A percentile compares a stretch with the other conserved stretches of the same genome.
Conservation (phyloP, 37 sponge, comb jelly and placozoan genomes). For the Haliclona indistincta region DNA sequence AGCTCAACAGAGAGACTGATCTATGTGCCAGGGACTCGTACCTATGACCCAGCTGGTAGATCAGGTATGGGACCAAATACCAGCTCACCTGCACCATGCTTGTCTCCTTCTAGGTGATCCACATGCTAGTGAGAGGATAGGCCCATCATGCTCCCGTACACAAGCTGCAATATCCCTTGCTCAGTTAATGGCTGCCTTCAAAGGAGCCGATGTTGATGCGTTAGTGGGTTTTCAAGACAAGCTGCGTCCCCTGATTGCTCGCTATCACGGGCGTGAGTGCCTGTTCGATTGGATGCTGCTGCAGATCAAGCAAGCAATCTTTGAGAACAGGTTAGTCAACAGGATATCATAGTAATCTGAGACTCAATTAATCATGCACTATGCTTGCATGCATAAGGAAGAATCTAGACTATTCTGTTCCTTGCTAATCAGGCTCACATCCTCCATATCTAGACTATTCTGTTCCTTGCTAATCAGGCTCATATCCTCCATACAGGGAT, state of each 20-base stretch:
- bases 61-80: slow-evolving; percentile 48
- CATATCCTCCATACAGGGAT: slow-evolving; percentile 6
- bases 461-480: too few species aligned
- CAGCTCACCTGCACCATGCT: background rate
- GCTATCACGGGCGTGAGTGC: slow-evolving; percentile 75
- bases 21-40: slow-evolving; percentile 83
- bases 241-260: slow-evolving; percentile 23
- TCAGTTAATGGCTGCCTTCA: slow-evolving; percentile 55
- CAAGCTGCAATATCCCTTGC: slow-evolving; percentile 55
- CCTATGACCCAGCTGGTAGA: slow-evolving; percentile 88
- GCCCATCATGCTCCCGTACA: slow-evolving; percentile 71
- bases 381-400: too few species aligned
- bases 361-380: too few species aligned
- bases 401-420: too few species aligned
- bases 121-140: slow-evolving; percentile 91
- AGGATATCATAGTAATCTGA: too few species aligned
- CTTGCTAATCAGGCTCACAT: too few species aligned
- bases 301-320: slow-evolving; percentile 69
- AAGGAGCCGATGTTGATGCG: slow-evolving; percentile 66
- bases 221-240: slow-evolving; percentile 42
- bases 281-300: slow-evolving; percentile 82
- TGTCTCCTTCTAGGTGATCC: slow-evolving; percentile 69
- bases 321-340: slow-evolving; percentile 41
- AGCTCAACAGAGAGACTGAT: slow-evolving; percentile 53
- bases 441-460: too few species aligned